Conservation (phyloP, 2,888 invertebrate genomes). For the Galeruca laticollis region DNA sequence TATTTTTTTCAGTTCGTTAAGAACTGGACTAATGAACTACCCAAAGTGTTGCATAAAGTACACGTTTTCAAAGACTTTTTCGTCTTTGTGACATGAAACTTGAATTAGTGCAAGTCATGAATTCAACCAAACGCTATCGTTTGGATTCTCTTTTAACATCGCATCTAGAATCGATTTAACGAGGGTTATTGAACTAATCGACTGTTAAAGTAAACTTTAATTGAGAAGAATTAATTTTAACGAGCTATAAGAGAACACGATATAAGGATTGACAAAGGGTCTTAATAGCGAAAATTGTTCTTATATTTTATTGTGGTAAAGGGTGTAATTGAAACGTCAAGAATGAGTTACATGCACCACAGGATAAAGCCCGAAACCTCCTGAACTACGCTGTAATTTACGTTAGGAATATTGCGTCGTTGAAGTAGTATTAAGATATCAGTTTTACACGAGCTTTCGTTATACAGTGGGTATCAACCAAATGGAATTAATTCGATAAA, state of each 20-base stretch:
- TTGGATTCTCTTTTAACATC: constrained; percentile 3
- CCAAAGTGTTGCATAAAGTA: constrained; percentile 35
- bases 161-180: constrained; percentile 31
- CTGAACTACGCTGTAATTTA: constrained; percentile 2
- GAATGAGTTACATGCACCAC: constrained; percentile 4
- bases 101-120: constrained; percentile 37
- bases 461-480: neutral
- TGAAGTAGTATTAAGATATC: neutral
- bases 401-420: neutral
- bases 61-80: constrained; percentile 28
- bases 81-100: constrained; percentile 25
- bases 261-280: constrained; percentile 26
- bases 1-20: neutral
- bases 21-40: constrained; percentile 7
- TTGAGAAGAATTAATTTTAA: constrained; percentile 39
- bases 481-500: no score
- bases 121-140: constrained; percentile 14
- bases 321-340: constrained; percentile 9
- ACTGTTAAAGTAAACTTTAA: constrained; percentile 39
- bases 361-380: constrained; percentile 5
- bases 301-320: constrained; percentile 10
- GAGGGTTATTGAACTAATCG: constrained; percentile 41
- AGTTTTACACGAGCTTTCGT: neutral
- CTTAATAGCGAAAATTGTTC: constrained; percentile 19
- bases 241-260: constrained; percentile 30